A percentile compares a stretch with the other conserved stretches of the same genome.
Evolutionary conservation across 1,140 invertebrate genomes (phyloP).

Genomic region (Drosophila sp.): DNA sequence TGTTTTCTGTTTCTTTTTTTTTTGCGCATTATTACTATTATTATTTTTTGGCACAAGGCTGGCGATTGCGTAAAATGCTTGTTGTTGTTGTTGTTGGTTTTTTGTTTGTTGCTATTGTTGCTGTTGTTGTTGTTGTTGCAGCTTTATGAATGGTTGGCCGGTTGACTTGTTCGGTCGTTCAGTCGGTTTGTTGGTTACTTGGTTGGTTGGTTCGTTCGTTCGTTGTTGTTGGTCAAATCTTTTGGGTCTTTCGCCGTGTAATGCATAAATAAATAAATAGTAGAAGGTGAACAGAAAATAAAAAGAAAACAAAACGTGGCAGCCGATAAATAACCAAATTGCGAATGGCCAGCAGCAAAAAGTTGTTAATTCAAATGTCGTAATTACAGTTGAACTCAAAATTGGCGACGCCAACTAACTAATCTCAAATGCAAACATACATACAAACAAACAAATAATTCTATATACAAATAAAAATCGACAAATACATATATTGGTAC

Average conservation of each 20-base stretch:
- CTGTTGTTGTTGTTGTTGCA: slow-evolving; percentile 29
- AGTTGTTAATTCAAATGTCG: slow-evolving; percentile 32
- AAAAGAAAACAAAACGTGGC: slow-evolving; percentile 13
- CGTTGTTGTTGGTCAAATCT: slow-evolving; percentile 42
- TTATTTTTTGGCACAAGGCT: slow-evolving; percentile 78
- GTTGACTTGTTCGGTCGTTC: not conserved
- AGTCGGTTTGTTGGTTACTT: not conserved
- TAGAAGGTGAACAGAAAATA: slow-evolving; percentile 24
- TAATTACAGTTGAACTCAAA: slow-evolving; percentile 30
- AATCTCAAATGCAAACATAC: slow-evolving; percentile 50
- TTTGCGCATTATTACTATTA: slow-evolving; percentile 70
- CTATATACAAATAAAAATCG: slow-evolving; percentile 1
- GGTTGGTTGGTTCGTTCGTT: slow-evolving; percentile 2
- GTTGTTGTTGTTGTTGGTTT: slow-evolving; percentile 41
- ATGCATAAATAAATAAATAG: slow-evolving; percentile 64
- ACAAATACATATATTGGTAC: not conserved
- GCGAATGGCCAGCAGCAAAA: slow-evolving; percentile 3
- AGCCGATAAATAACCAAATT: slow-evolving; percentile 26
- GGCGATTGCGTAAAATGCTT: slow-evolving; percentile 60
- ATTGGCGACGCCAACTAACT: slow-evolving; percentile 41
- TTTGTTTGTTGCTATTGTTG: slow-evolving; percentile 11
- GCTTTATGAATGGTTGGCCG: slow-evolving; percentile 58
- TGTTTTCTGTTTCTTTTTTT: slow-evolving; percentile 28
- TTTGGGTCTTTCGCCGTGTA: slow-evolving; percentile 55
- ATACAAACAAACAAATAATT: not conserved